phyloP scores from a whole-genome alignment of 2,888 invertebrate species.

The Gymnocheta viridis region DNA sequence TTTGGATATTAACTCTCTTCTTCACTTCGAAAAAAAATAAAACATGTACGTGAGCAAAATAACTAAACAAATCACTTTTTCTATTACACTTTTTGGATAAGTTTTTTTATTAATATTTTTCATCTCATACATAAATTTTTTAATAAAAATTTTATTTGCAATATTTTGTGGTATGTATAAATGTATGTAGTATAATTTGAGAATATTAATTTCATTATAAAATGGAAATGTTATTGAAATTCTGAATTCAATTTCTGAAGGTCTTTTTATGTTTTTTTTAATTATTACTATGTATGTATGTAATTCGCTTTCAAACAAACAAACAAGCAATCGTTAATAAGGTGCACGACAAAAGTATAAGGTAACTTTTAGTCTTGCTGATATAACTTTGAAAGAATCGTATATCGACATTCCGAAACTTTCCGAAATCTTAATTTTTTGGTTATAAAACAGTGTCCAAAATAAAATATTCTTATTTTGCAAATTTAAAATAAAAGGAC shows the following conservation, averaged over 20 bases:
- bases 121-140: neutral
- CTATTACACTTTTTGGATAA: neutral
- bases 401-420: too few relatives aligned
- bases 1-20: constrained; percentile 21
- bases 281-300: neutral
- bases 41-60: constrained; percentile 48
- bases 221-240: constrained; percentile 60
- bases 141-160: too few relatives aligned
- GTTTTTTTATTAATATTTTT: neutral
- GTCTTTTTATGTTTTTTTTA: constrained; percentile 19
- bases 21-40: constrained; percentile 21
- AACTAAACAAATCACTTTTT: constrained; percentile 25
- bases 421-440: too few relatives aligned
- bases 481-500: too few relatives aligned
- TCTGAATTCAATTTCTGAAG: constrained; percentile 34
- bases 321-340: neutral
- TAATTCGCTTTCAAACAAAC: neutral
- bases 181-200: neutral
- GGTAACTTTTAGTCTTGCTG: neutral
- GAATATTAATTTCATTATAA: constrained; percentile 32
- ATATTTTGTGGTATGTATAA: too few relatives aligned
- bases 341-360: too few relatives aligned
- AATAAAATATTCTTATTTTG: too few relatives aligned
- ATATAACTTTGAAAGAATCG: too few relatives aligned
- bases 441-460: too few relatives aligned